Percentiles rank a stretch among this genome's conserved stretches.
These are phyloP conservation scores for Poeciliopsis turneri DNA, from an alignment of 2,797 vertebrate genomes.

Conservation along the genomic window DNA sequence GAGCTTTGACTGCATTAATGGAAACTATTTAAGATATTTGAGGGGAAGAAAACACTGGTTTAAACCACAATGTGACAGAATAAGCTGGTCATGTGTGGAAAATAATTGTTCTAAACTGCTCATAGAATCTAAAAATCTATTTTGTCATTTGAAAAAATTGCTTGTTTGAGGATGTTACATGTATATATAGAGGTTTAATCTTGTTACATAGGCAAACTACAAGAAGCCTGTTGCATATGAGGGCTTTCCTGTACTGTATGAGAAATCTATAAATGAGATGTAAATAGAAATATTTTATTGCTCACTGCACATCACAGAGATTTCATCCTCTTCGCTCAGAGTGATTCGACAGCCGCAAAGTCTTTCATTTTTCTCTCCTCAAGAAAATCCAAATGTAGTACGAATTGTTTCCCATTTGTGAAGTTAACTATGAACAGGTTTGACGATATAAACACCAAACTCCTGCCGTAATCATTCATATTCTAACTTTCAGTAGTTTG, in stretches of 20 bases:
- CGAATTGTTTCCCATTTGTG: constrained; percentile 19
- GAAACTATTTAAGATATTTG: constrained; percentile 24
- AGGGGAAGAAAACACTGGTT: constrained; percentile 26
- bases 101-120: constrained; percentile 71
- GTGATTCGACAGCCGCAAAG: constrained; percentile 13
- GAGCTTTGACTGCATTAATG: constrained; percentile 18
- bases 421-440: constrained; percentile 16
- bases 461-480: constrained; percentile 7
- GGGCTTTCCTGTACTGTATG: constrained; percentile 57
- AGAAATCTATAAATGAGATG: constrained; percentile 59
- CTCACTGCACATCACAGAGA: constrained; percentile 40
- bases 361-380: constrained; percentile 18
- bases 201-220: constrained; percentile 67
- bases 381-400: constrained; percentile 9
- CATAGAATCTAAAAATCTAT: constrained; percentile 50
- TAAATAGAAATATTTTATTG: constrained; percentile 68
- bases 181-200: constrained; percentile 58
- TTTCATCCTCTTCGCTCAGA: constrained; percentile 20
- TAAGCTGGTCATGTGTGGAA: constrained; percentile 38
- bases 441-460: not conserved
- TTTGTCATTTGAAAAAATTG: constrained; percentile 56
- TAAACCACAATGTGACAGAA: constrained; percentile 28
- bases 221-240: constrained; percentile 52
- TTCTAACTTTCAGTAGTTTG: constrained; percentile 26
- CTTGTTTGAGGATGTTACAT: constrained; percentile 51